Conservation (phyloP, 2,113 vertebrate genomes). For the Numenius arquata region DNA sequence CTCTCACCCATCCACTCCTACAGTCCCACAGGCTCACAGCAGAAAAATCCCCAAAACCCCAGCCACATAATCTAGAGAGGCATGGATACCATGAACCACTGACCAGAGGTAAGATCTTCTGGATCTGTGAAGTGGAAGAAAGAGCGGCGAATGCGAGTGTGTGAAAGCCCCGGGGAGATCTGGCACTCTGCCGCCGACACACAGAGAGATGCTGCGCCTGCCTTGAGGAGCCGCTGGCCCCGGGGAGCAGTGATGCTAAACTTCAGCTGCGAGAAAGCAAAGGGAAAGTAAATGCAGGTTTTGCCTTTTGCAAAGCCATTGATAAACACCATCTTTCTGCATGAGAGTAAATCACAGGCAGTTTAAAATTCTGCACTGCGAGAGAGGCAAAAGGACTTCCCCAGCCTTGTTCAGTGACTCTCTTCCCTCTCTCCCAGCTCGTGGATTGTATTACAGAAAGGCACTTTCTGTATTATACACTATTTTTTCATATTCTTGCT, state of each 20-base stretch:
- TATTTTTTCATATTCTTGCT: background rate
- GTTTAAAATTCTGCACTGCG: background rate
- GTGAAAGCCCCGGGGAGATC: background rate
- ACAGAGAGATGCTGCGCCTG: background rate
- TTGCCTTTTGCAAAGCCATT: background rate
- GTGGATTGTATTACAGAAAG: background rate
- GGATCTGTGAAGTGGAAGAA: background rate
- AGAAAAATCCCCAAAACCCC: background rate
- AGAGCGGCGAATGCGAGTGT: accelerated
- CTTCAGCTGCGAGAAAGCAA: background rate
- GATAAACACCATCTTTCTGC: background rate
- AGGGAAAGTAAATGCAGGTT: background rate
- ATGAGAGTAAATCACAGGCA: background rate
- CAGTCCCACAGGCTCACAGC: background rate
- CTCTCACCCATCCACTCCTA: background rate
- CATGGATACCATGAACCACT: background rate
- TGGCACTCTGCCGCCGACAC: background rate
- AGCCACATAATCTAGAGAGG: background rate
- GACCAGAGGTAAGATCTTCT: background rate
- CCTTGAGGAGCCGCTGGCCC: background rate
- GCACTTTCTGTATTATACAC: background rate
- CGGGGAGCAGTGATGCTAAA: background rate
- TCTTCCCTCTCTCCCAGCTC: background rate
- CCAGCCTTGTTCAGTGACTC: background rate
- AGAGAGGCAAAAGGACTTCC: background rate